Conservation (phyloP, 2,113 vertebrate genomes). For the Cygnus atratus region DNA sequence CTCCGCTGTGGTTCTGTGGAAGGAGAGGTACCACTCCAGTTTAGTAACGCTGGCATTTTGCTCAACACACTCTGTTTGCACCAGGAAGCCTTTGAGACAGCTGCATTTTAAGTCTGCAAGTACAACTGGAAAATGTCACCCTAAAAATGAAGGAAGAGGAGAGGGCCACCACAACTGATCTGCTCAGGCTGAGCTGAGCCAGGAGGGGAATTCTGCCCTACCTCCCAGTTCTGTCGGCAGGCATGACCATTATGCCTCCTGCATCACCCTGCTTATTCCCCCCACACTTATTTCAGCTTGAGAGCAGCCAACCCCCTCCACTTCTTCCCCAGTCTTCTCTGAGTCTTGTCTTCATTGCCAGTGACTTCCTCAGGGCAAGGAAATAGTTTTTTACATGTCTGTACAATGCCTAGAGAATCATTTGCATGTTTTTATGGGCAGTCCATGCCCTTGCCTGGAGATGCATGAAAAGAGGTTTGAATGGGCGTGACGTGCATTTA, state of each 20-base stretch:
- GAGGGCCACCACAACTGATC: background rate
- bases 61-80: background rate
- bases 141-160: background rate
- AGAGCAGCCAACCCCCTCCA: background rate
- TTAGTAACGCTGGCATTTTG: background rate
- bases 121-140: background rate
- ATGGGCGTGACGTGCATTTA: conserved; percentile 13
- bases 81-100: background rate
- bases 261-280: background rate
- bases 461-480: conserved; percentile 50
- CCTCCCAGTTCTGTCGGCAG: background rate
- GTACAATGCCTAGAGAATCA: background rate
- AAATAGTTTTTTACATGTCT: background rate
- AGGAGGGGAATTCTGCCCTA: background rate
- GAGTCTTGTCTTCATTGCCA: background rate
- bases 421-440: conserved; percentile 14
- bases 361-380: conserved; percentile 36
- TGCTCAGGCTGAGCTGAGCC: rapidly evolving
- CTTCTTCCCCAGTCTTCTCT: background rate
- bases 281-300: background rate
- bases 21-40: background rate
- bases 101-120: background rate
- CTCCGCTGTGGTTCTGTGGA: rapidly evolving
- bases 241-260: background rate
- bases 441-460: conserved; percentile 45